Base-by-base conservation (phyloP, 2,113 vertebrate species). In the Rallus limicola region DNA sequence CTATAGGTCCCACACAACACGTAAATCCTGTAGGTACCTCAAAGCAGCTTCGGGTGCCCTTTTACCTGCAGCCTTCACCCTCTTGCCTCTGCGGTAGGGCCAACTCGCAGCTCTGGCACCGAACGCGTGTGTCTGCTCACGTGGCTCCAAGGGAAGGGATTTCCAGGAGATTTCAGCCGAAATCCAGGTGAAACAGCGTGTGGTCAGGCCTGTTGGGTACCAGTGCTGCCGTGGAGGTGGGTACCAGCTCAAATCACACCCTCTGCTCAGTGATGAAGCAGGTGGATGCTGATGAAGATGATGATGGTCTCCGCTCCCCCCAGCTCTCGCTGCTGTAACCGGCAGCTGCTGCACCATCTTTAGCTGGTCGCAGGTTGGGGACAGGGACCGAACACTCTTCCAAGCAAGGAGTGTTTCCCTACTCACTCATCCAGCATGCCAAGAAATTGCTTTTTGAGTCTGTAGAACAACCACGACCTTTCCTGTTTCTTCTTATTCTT, bases 401-500 rank as follows among this genome's bases (percentile, higher is more conserved):
- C 1, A 80, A 52, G 50, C 40, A n/a, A 46, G 59, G 60, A 11
- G 16, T 5, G 15, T 2, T 79, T 23, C 89, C 64, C 78, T 19
- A 4, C 75, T 50, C 74, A 5, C 42, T 17, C n/a, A 3, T 53
- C 31, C 28, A 5, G 50, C 44, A 3, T 8, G 67, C 91, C 91
- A 92, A 88, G 36, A 40, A 26, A 93, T 58, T 9, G 58, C 90
- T 29, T 76, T 82, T 87, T 11, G 3, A 46, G 44, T 38, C 95
- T 52, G 46, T 46, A 77, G 63, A 83, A 90, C 85, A 88, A 93
- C 85, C 85, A 33, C 60, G 86, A 55, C 91, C 93, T 96, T 97
- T 96, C 93, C 96, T 96, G 93, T 76, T 86, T 36, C 89, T 95
- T 92, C 87, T 95, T 97, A 74, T 93, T 95, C 82, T 95, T 96